Conservation (phyloP, 2,113 vertebrate genomes). For the Grammomys dolichurus region DNA sequence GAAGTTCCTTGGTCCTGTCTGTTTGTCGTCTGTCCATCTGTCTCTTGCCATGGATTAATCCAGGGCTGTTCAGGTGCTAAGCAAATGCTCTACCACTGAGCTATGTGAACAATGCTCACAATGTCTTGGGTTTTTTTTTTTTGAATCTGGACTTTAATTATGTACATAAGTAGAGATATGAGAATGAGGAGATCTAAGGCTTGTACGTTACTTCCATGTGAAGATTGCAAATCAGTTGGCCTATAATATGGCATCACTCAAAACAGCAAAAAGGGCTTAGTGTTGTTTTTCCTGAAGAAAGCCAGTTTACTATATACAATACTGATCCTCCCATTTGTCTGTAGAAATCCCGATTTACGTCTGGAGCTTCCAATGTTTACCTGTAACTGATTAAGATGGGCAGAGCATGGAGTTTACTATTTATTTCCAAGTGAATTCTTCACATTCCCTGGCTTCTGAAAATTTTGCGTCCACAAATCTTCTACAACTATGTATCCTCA, state of each 20-base stretch:
- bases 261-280: constrained; percentile 64
- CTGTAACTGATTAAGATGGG: no score
- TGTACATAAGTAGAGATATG: constrained; percentile 85
- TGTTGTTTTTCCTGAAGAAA: no score
- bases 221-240: constrained; percentile 60
- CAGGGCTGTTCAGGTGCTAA: neutral
- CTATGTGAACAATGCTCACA: neutral
- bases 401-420: no score
- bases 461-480: no score
- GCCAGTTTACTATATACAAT: no score
- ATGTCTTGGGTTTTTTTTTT: no score
- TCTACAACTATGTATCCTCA: no score
- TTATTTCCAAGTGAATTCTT: no score
- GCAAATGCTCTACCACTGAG: neutral
- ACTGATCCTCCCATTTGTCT: no score
- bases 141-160: constrained; percentile 84
- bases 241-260: constrained; percentile 62
- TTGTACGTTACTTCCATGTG: constrained; percentile 78
- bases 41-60: neutral
- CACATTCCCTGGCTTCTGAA: no score
- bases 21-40: neutral
- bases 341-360: no score
- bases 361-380: no score
- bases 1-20: neutral
- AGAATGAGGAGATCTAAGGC: constrained; percentile 78